A percentile compares a stretch with the other conserved stretches of the same genome.
Evolutionary conservation across 2,797 vertebrate species (phyloP).

Genomic region (Gallinago stenura): DNA sequence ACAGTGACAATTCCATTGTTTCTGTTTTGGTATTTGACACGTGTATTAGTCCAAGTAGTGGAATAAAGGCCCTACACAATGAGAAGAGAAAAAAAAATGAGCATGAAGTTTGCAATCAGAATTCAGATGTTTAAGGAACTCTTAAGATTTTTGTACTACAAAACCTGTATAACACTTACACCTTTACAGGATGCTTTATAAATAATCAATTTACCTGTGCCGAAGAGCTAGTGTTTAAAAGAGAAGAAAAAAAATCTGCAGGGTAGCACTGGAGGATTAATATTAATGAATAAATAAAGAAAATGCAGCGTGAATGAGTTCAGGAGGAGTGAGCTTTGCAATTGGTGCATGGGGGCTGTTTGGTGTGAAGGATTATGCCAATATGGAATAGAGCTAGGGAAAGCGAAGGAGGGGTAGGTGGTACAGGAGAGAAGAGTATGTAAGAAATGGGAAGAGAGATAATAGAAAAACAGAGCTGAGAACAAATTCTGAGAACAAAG

Average conservation of each 20-base stretch:
- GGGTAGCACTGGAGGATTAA: not conserved
- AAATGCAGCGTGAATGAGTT: not conserved
- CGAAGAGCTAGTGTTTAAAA: not conserved
- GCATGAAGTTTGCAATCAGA: not conserved
- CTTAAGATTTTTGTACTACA: not conserved
- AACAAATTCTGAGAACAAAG: not conserved
- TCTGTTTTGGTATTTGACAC: not conserved
- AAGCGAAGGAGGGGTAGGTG: not conserved
- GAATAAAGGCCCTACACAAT: not conserved
- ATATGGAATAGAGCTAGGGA: not conserved
- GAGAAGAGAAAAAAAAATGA: not conserved
- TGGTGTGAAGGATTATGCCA: not conserved
- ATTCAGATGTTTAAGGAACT: not conserved
- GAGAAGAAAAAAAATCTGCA: not conserved
- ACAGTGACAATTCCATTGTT: not conserved
- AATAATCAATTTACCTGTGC: not conserved
- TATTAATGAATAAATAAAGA: not conserved
- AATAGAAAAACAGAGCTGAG: not conserved
- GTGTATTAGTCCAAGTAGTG: not conserved
- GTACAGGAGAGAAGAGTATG: not conserved
- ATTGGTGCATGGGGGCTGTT: fast-evolving
- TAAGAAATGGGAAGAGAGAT: not conserved
- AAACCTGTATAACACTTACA: not conserved
- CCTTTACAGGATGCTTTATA: not conserved
- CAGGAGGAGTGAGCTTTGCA: not conserved